Evolutionary conservation across 1,140 invertebrate genomes (phyloP).

Genomic region (Cotesia glomerata): DNA sequence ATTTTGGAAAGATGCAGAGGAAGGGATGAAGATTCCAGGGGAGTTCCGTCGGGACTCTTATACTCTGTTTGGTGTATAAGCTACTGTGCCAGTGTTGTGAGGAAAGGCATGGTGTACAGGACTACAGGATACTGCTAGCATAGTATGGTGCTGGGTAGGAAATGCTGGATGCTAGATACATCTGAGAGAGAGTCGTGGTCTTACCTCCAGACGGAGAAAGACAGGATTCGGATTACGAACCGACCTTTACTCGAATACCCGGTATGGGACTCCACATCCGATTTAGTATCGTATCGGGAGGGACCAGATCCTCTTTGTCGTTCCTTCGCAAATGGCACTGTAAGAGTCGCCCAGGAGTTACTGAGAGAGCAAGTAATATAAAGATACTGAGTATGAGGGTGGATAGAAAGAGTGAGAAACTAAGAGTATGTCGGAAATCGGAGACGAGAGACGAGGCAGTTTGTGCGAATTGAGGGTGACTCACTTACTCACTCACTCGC

Average conservation of each 20-base stretch:
- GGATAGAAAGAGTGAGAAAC: background rate
- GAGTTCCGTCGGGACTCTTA: background rate
- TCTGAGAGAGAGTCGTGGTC: conserved; percentile 33
- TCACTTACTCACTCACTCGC: background rate
- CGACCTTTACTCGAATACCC: background rate
- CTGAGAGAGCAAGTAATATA: background rate
- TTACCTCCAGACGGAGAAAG: conserved; percentile 31
- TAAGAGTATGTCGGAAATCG: background rate
- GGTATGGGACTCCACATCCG: conserved; percentile 26
- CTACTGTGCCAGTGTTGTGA: no score
- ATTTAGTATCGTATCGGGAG: conserved; percentile 28
- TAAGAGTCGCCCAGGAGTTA: background rate
- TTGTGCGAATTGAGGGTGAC: background rate
- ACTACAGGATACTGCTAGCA: no score
- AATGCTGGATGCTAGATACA: conserved; percentile 36
- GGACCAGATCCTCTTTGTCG: conserved; percentile 19
- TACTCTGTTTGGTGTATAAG: no score
- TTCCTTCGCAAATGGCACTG: conserved; percentile 5
- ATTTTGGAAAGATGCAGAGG: conserved; percentile 59
- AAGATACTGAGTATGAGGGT: no score
- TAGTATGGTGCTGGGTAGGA: conserved; percentile 41
- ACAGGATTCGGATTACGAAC: conserved; percentile 38
- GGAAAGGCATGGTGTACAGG: no score
- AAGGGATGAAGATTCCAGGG: conserved; percentile 25
- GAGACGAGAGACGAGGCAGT: background rate